Evolutionary conservation across 1,140 invertebrate genomes (phyloP).

Genomic region (Zelostemma sp.): DNA sequence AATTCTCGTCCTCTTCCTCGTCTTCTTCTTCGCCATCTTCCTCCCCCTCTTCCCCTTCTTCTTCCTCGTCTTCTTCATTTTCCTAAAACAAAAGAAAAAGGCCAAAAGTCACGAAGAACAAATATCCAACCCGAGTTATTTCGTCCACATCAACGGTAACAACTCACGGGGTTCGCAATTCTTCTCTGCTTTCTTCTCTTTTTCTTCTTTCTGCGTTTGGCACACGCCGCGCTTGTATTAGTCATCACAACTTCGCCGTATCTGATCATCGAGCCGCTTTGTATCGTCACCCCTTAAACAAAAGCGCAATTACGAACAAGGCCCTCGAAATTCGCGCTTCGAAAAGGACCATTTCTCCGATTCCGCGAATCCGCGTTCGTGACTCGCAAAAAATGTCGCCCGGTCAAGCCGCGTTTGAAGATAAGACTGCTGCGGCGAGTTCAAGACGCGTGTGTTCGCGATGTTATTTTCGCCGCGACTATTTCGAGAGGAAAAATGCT

Average conservation of each 20-base stretch:
- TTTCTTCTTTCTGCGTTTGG: conserved; percentile 65
- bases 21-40: conserved; percentile 49
- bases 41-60: conserved; percentile 8
- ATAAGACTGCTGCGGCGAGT: conserved; percentile 29
- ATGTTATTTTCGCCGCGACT: conserved; percentile 58
- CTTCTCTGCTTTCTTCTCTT: conserved; percentile 62
- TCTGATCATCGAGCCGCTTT: conserved; percentile 62
- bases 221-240: conserved; percentile 44
- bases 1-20: conserved; percentile 54
- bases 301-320: conserved; percentile 11
- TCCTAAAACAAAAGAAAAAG: conserved; percentile 10
- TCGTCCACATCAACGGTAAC: background rate
- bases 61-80: conserved; percentile 29
- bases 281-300: conserved; percentile 64
- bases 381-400: conserved; percentile 37
- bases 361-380: no score
- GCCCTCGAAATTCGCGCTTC: no score
- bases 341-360: no score
- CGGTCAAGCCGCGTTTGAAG: conserved; percentile 32
- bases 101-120: no score
- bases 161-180: conserved; percentile 52
- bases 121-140: no score
- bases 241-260: conserved; percentile 50
- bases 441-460: conserved; percentile 22
- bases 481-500: conserved; percentile 52